These are phyloP conservation scores for Pyrochroa serraticornis DNA, from an alignment of 2,888 invertebrate species.

Conservation along the genomic window DNA sequence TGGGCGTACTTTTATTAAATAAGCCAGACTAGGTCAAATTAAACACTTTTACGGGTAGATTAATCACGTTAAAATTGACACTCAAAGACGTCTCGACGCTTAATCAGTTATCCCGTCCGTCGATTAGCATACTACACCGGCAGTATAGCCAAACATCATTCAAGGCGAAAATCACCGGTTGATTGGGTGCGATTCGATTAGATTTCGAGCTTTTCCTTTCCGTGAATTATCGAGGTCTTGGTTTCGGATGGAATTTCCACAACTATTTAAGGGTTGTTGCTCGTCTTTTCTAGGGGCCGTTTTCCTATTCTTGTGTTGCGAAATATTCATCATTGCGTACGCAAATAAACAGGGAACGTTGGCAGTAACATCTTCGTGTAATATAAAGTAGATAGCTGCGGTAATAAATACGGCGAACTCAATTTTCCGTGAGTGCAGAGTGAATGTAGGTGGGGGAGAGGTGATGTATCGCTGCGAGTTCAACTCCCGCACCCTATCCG, in stretches of 20 bases:
- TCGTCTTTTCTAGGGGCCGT: background rate
- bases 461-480: conserved; percentile 50
- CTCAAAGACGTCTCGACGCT: conserved; percentile 2
- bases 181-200: no score
- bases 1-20: conserved; percentile 26
- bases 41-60: conserved; percentile 26
- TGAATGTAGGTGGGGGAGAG: conserved; percentile 41
- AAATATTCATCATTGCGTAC: conserved; percentile 30
- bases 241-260: background rate
- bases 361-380: conserved; percentile 43
- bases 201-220: background rate
- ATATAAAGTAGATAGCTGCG: conserved; percentile 50
- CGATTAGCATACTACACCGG: no score
- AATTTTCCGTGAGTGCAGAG: conserved; percentile 53
- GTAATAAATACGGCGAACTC: conserved; percentile 54
- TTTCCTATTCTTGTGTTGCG: background rate
- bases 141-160: no score
- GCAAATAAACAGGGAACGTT: conserved; percentile 30
- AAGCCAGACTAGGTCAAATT: conserved; percentile 28
- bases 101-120: background rate
- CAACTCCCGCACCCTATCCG: conserved; percentile 44
- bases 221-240: background rate
- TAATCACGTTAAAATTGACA: conserved; percentile 17
- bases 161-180: no score
- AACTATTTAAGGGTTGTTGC: no score